phyloP scores from a whole-genome alignment of 2,888 invertebrate genomes.

The Mayetiola destructor region DNA sequence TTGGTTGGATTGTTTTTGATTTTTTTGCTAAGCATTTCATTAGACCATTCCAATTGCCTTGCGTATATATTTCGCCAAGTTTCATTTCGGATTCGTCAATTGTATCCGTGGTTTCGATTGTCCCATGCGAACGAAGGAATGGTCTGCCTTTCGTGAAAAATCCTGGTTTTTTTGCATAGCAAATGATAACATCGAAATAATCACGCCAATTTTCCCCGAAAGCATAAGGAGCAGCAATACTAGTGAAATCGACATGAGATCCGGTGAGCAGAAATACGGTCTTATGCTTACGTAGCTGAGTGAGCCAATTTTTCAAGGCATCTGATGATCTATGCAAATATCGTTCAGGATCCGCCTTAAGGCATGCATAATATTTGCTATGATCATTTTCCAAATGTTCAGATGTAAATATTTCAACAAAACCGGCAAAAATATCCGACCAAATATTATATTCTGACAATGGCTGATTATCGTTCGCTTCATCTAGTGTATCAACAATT shows the following conservation, averaged over 20 bases:
- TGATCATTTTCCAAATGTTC: conserved; percentile 41
- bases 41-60: conserved; percentile 47
- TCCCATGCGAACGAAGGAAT: conserved; percentile 38
- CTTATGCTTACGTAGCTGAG: conserved; percentile 40
- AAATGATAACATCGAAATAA: conserved; percentile 49
- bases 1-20: conserved; percentile 30
- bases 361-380: conserved; percentile 46
- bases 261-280: conserved; percentile 55
- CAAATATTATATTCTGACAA: conserved; percentile 37
- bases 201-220: conserved; percentile 51
- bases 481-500: conserved; percentile 48
- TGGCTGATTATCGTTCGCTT: conserved; percentile 26
- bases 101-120: conserved; percentile 31
- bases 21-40: conserved; percentile 14
- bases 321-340: conserved; percentile 44
- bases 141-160: conserved; percentile 47
- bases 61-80: conserved; percentile 40
- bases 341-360: conserved; percentile 42
- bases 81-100: conserved; percentile 31
- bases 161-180: conserved; percentile 57
- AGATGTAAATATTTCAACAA: conserved; percentile 44
- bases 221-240: conserved; percentile 45
- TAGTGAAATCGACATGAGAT: conserved; percentile 54
- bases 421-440: conserved; percentile 47
- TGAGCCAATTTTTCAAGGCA: conserved; percentile 43